A percentile compares a stretch with the other conserved stretches of the same genome.
Conservation (phyloP, 2,113 vertebrate genomes). For the Haplochromis burtoni region DNA sequence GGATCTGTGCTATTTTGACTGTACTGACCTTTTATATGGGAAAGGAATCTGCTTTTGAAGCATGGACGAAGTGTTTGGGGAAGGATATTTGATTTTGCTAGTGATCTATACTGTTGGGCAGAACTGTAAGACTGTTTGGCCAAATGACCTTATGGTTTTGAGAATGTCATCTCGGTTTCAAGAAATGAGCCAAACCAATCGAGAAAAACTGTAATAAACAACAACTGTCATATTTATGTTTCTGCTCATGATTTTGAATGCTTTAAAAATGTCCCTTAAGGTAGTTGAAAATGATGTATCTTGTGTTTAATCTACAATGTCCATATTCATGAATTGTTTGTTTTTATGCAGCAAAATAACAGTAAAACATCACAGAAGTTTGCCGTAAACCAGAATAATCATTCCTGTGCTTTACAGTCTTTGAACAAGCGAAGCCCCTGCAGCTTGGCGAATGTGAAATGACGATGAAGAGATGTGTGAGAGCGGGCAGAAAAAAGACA, state of each 20-base stretch:
- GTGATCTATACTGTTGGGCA: no score
- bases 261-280: not conserved
- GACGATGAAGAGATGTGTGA: conserved; percentile 23
- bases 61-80: no score
- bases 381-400: conserved; percentile 37
- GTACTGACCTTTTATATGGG: no score
- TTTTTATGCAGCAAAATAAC: not conserved
- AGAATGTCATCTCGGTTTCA: no score
- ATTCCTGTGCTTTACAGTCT: not conserved
- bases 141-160: no score
- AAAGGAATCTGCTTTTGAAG: no score
- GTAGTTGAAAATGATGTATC: not conserved
- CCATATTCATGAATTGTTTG: not conserved
- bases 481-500: conserved; percentile 17
- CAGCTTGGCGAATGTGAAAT: conserved; percentile 20
- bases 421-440: not conserved
- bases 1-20: no score
- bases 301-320: not conserved
- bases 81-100: no score
- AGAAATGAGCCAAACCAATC: no score
- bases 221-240: not conserved
- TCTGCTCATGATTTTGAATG: not conserved
- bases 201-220: no score
- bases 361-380: not conserved
- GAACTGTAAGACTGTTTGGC: no score